Evolutionary conservation across 1,140 invertebrate genomes (phyloP).

Genomic region (Venturia canescens): DNA sequence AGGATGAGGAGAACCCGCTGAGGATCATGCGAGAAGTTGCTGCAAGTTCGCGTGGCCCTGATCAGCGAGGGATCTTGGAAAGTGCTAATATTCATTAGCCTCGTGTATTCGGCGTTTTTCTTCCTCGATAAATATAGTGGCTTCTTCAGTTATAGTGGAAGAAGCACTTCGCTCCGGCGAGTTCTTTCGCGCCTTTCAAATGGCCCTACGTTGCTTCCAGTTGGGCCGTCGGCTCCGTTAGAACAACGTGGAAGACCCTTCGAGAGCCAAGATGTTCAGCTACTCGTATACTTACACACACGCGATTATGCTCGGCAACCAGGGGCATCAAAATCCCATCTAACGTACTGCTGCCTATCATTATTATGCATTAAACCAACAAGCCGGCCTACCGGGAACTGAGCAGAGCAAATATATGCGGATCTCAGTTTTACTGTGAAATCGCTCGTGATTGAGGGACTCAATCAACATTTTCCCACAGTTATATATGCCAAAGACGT

Average conservation of each 20-base stretch:
- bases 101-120: slow-evolving; percentile 1
- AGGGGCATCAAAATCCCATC: not conserved
- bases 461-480: slow-evolving; percentile 46
- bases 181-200: not conserved
- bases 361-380: slow-evolving; percentile 44
- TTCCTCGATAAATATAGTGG: not conserved
- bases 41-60: slow-evolving; percentile 17
- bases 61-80: slow-evolving; percentile 5
- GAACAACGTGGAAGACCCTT: slow-evolving; percentile 2
- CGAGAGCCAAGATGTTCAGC: slow-evolving; percentile 1
- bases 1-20: not conserved
- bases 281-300: slow-evolving; percentile 10
- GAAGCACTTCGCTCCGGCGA: not conserved
- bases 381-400: not conserved
- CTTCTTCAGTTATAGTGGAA: not conserved
- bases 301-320: slow-evolving; percentile 22
- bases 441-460: slow-evolving; percentile 30
- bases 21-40: slow-evolving; percentile 6
- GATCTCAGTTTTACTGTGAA: slow-evolving; percentile 8
- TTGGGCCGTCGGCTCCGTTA: slow-evolving; percentile 29
- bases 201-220: not conserved
- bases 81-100: slow-evolving; percentile 14
- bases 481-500: not conserved
- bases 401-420: not conserved
- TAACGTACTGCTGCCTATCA: slow-evolving; percentile 34